Base-by-base conservation (phyloP, 2,888 invertebrate genomes). In the Chloromyia formosa region DNA sequence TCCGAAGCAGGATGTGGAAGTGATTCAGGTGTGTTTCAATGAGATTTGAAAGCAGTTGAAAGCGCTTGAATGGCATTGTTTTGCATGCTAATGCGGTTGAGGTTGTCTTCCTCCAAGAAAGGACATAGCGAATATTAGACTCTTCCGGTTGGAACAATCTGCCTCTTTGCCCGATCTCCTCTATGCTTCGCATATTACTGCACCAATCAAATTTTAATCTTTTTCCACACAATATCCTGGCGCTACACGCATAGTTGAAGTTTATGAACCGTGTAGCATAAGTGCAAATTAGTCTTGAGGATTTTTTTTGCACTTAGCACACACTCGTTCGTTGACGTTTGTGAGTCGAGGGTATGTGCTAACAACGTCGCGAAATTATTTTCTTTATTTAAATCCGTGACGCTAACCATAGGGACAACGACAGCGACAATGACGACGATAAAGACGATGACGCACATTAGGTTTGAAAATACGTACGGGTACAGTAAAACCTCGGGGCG, bases 201-300 rank as follows among this genome's bases (percentile, higher is more conserved):
- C 27, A 49, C 3, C 49, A 12, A 49, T 49, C 3, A 49, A 49
- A 49, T 5, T 10, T n/a, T 3, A 49, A n/a, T 7, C 3, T 12
- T 3, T 49, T n/a, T 49, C 10, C 49, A 56, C 56, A 56, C 20
- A 16, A 22, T 18, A 56, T 56, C 22, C 16, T 56, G 56, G 56
- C 22, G 56, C 56, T 56, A 56, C 22, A 56, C 56, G 56, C 56
- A 56, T 56, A 56, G 3, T 56, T 20, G 16, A 22, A 56, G 18
- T 56, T 56, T 56, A 56, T 56, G 56, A 56, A 56, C 56, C 56
- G 56, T 35, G 27, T 56, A 2, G 56, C 18, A 56, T 10, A 56
- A 56, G 56, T 56, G 56, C 56, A 56, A 56, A 56, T 56, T 56
- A 56, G 56, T 20, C 56, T 56, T 5, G 53, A 16, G 18, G 10